Evolutionary conservation across 1,140 invertebrate species (phyloP), one percentile per base, ranked within the genome.

Genomic region (Drosophila sucinea): DNA sequence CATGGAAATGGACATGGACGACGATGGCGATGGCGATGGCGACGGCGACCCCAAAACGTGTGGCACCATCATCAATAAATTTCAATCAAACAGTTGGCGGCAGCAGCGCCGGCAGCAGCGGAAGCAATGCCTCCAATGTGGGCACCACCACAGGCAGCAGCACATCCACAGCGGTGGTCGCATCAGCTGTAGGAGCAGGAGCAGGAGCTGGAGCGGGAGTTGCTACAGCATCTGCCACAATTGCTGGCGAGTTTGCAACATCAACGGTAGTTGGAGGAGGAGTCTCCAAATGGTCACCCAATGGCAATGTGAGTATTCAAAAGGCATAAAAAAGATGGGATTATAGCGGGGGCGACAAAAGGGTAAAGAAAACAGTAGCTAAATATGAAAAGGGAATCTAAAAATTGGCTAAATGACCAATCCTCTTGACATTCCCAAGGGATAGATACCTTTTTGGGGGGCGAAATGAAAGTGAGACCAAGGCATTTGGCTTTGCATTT

Each of bases 241-340:
- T 51, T 58, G 61, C 57, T 41, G 55, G 64, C 54, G 33, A 35
- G 69, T 76, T 76, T 54, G 33, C 65, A 60, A 25, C 76, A 54
- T 68, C 38, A 38, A 62, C 81, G 44, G 33, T 67, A 29, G 64
- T 60, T 64, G 55, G 55, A 17, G 65, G 57, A 8, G 41, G 40
- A 41, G 80, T 81, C 56, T 85, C 90, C 73, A 91, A 91, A 70
- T 91, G 90, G 90, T 91, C 90, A 72, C 90, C 90, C 69, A 91
- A 91, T 73, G 72, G 84, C 67, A 91, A 86, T 79, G 90, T 91
- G 79, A 91, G 90, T 91, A 90, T 62, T 17, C 29, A 47, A 54
- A 61, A 54, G 29, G 54, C 35, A 33, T 17, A 33, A 29, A 11
- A n/a, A 17, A 30, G 17, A 57, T 32, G 8, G 35, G 30, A 57